These are phyloP conservation scores for Ceratina calcarata DNA, from an alignment of 1,140 invertebrate genomes.

Conservation along the genomic window DNA sequence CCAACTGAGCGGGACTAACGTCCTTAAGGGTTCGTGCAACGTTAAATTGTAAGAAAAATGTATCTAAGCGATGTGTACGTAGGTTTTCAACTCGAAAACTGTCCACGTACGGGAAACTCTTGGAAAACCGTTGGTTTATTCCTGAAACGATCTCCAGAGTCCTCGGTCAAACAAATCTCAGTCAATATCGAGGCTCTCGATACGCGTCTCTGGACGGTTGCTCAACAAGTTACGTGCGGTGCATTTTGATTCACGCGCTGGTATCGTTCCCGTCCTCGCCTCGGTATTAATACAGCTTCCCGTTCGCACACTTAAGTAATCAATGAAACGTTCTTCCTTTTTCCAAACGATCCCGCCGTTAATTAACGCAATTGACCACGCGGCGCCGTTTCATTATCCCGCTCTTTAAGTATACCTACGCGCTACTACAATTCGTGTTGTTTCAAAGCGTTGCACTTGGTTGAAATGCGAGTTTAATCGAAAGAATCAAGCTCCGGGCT, in stretches of 20 bases:
- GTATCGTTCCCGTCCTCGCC: no score
- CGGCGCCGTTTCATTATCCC: conserved; percentile 17
- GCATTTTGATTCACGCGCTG: not conserved
- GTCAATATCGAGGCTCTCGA: conserved; percentile 17
- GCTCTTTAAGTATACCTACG: not conserved
- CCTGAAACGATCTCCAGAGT: conserved; percentile 15
- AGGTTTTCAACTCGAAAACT: not conserved
- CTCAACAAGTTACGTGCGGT: conserved; percentile 37
- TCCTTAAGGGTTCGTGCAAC: no score
- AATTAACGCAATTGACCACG: conserved; percentile 5
- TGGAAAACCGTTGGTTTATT: not conserved
- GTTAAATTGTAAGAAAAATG: not conserved
- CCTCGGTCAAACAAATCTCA: conserved; percentile 27
- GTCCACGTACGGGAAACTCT: not conserved
- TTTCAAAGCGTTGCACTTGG: not conserved
- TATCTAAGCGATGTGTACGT: not conserved
- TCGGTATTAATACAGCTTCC: not conserved
- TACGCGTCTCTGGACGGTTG: conserved; percentile 17
- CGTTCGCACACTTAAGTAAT: conserved; percentile 4
- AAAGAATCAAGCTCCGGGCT: not conserved
- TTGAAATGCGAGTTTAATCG: not conserved
- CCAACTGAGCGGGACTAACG: no score
- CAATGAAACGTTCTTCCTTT: not conserved
- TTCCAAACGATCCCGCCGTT: not conserved
- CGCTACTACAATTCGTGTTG: not conserved